Evolutionary conservation across 2,888 invertebrate genomes (phyloP).

Genomic region (Marasmarcha lunaedactyla): DNA sequence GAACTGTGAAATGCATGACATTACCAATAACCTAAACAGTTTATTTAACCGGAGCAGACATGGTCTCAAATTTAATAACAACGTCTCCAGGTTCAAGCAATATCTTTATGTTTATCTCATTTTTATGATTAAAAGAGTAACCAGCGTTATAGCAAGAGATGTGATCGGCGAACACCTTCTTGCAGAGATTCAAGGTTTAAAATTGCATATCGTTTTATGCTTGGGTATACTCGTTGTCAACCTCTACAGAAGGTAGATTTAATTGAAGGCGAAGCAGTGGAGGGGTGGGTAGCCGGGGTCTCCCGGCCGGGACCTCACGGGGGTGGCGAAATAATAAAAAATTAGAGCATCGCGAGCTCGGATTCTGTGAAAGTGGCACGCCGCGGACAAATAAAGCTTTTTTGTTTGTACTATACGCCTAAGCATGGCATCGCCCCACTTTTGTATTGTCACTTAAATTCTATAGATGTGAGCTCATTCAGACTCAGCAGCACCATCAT

Average conservation of each 20-base stretch:
- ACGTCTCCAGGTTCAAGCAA: conserved; percentile 45
- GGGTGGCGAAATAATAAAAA: conserved; percentile 59
- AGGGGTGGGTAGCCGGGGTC: conserved; percentile 34
- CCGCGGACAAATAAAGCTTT: conserved; percentile 66
- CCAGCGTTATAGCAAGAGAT: conserved; percentile 42
- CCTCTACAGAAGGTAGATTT: conserved; percentile 31
- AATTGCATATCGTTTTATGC: background rate
- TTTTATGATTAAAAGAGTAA: conserved; percentile 61
- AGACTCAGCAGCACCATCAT: conserved; percentile 34
- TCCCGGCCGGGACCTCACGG: conserved; percentile 26
- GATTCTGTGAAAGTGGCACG: conserved; percentile 68
- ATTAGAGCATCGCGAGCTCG: conserved; percentile 60
- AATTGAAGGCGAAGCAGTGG: conserved; percentile 57
- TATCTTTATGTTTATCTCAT: conserved; percentile 60
- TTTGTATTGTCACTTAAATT: conserved; percentile 58
- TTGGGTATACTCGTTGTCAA: background rate
- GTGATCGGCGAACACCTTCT: conserved; percentile 10
- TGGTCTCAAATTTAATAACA: conserved; percentile 28
- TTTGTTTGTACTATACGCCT: conserved; percentile 63
- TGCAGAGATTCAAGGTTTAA: background rate
- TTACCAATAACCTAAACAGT: too few relatives aligned
- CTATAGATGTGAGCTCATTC: conserved; percentile 61
- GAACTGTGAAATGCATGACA: too few relatives aligned
- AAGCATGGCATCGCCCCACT: conserved; percentile 57
- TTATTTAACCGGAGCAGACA: background rate